Evolutionary conservation across 2,113 vertebrate genomes (phyloP), one percentile per base, ranked within the genome.

Genomic region (Tupaia chinensis): DNA sequence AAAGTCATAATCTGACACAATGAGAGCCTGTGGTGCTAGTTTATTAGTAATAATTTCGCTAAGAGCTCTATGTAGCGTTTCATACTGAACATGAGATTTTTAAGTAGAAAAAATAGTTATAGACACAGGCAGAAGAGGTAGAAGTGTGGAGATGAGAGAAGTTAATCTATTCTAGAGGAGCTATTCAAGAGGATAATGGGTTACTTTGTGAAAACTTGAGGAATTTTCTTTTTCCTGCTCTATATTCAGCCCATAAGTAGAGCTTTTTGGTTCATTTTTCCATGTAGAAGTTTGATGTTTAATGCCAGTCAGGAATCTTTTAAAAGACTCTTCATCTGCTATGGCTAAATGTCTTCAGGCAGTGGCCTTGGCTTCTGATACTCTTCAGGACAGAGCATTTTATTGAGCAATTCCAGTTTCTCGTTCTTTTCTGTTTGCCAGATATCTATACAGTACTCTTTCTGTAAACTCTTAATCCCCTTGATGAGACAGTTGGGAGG

Each of bases 61-160:
- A 34, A 81, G 32, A 66, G 25, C n/a, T 73, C 8, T 89, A 10
- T 84, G 15, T 85, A 81, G 22, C 61, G 79, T 91, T 91, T 93
- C 17, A 90, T 79, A 85, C 73, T 78, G 53, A 70, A 25, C 53
- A 17, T 68, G 79, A 93, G n/a, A 73, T 93, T 93, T 89, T 34
- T 78, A 85, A 65, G 22, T 85, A 53, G 54, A n/a, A 44, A 93
- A 78, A 79, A 25, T 89, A 72, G 61, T 77, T 77, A 60, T 5
- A 92, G 19, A 29, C 56, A 56, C 63, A 56, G 16, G 7, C n/a
- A 53, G 56, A 79, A 93, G n/a, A 65, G 63, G 84, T 89, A 85
- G n/a, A 80, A 34, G 22, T 61, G 17, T 20, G 27, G 79, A 73
- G 53, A 79, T 60, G 34, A 34, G 16, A 25, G 10, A 93, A 72